phyloP scores from a whole-genome alignment of 2,113 vertebrate genomes.

The Solenodon paradoxus region DNA sequence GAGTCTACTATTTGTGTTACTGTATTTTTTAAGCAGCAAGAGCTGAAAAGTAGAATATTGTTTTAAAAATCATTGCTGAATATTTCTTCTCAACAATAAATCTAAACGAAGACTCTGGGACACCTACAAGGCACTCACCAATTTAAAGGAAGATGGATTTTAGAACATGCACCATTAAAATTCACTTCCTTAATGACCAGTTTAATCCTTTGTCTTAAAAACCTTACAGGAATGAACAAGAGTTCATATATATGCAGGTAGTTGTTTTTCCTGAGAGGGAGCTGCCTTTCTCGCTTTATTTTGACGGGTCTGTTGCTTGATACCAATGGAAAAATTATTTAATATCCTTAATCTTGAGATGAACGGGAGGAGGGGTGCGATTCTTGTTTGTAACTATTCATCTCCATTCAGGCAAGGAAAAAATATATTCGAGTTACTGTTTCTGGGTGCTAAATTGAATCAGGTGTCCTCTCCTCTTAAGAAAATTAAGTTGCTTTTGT shows the following conservation, averaged over 20 bases:
- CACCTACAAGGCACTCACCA: not conserved
- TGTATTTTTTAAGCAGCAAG: conserved; percentile 3
- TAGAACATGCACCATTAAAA: not conserved
- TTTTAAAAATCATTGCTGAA: conserved; percentile 5
- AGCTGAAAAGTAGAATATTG: not conserved
- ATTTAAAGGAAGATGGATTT: conserved; percentile 34
- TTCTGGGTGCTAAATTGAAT: conserved; percentile 95
- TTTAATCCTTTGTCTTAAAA: conserved; percentile 25
- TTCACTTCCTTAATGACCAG: not conserved
- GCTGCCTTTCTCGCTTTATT: conserved; percentile 64
- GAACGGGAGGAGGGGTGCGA: not conserved
- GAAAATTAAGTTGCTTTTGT: conserved; percentile 97
- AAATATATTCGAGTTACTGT: conserved; percentile 86
- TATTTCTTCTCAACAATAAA: conserved; percentile 40
- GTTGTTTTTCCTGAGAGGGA: conserved; percentile 68
- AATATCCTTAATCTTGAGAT: conserved; percentile 87
- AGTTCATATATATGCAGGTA: not conserved
- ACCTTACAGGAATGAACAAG: not conserved
- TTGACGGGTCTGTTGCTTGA: conserved; percentile 82
- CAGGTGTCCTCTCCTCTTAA: conserved; percentile 99
- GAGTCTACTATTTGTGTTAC: not conserved
- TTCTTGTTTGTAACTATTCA: conserved; percentile 86
- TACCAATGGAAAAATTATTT: conserved; percentile 77
- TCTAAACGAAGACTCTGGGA: not conserved
- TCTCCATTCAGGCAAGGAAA: conserved; percentile 80